phyloP scores from a whole-genome alignment of 92 coral and sea anemone species.

The Heliopora coerulea region DNA sequence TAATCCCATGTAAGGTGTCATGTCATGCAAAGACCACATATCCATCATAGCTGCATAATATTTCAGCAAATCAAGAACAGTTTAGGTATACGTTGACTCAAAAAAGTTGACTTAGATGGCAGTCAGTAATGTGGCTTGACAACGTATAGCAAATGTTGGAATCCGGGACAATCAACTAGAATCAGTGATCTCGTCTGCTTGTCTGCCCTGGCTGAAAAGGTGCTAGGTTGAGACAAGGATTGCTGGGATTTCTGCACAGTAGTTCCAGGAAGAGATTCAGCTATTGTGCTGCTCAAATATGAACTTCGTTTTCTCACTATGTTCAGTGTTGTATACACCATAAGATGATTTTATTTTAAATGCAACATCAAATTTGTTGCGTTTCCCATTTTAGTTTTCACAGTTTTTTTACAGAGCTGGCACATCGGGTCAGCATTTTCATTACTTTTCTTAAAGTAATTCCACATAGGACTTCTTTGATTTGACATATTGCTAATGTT shows the following conservation, averaged over 20 bases:
- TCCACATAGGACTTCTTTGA: neutral
- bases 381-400: slow-evolving; percentile 1
- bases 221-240: slow-evolving; percentile 17
- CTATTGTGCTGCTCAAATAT: neutral
- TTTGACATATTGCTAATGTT: slow-evolving; percentile 12
- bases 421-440: neutral
- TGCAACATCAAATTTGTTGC: neutral
- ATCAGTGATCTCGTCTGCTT: slow-evolving; percentile 1
- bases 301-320: slow-evolving; percentile 14
- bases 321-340: slow-evolving; percentile 17
- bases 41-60: too few relatives aligned
- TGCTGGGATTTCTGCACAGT: neutral
- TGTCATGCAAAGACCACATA: too few relatives aligned
- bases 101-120: slow-evolving; percentile 1
- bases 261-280: neutral
- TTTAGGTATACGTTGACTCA: neutral
- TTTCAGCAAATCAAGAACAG: neutral
- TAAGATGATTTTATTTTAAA: slow-evolving; percentile 1
- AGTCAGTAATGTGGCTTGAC: slow-evolving; percentile 4
- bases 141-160: neutral
- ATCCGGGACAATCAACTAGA: slow-evolving; percentile 16
- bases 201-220: slow-evolving; percentile 8
- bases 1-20: too few relatives aligned
- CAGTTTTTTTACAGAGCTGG: neutral
- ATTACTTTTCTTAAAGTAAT: neutral